Evolutionary conservation across 2,797 vertebrate genomes (phyloP).

Genomic region (Chaetophractus vellerosus): DNA sequence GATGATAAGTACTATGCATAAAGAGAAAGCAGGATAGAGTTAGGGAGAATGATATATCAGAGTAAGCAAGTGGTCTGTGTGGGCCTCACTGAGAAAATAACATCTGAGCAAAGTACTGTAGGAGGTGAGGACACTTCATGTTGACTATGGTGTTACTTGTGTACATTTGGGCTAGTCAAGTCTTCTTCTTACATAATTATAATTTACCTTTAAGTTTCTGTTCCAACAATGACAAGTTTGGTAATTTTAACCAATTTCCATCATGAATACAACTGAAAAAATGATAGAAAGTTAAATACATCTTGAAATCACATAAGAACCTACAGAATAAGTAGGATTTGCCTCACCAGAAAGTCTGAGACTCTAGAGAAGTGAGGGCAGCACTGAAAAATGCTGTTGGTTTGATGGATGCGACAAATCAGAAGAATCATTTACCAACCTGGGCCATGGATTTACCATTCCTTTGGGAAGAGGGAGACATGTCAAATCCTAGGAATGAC

Average conservation of each 20-base stretch:
- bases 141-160: neutral
- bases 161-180: no score
- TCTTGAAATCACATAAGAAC: neutral
- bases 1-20: neutral
- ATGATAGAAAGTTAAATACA: neutral
- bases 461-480: neutral
- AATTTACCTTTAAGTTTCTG: neutral
- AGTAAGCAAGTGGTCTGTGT: neutral
- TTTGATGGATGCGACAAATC: neutral
- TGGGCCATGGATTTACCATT: neutral
- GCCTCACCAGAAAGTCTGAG: neutral
- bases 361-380: neutral
- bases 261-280: neutral
- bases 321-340: neutral
- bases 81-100: neutral
- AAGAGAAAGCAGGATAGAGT: neutral
- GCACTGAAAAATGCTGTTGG: neutral
- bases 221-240: neutral
- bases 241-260: neutral
- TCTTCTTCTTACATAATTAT: neutral
- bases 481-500: neutral
- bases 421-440: neutral
- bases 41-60: neutral
- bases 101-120: neutral
- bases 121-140: neutral